Evolutionary conservation across 2,888 invertebrate genomes (phyloP).

Genomic region (Embidobia sp.): DNA sequence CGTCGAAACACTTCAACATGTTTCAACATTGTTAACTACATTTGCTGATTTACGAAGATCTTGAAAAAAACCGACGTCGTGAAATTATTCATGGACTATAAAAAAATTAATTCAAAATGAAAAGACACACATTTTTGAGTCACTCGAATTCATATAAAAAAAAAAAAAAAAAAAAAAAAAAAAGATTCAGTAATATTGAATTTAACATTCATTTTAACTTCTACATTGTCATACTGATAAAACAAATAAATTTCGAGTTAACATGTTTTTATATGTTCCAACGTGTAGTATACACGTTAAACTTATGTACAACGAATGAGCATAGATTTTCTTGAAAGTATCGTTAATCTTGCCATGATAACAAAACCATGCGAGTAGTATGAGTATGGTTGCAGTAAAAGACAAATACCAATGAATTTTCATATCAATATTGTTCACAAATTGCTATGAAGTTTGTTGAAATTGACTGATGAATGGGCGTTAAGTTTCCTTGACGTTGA

Average conservation of each 20-base stretch:
- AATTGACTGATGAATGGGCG: conserved; percentile 32
- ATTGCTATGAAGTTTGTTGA: conserved; percentile 30
- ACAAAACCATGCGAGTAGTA: conserved; percentile 68
- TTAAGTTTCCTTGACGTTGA: conserved; percentile 29
- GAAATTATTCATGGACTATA: no score
- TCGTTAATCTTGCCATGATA: conserved; percentile 72
- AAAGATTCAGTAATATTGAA: no score
- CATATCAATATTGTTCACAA: conserved; percentile 45
- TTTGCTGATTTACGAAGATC: no score
- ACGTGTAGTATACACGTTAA: conserved; percentile 52
- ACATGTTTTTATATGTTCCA: conserved; percentile 36
- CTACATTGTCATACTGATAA: conserved; percentile 10
- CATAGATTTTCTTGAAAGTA: conserved; percentile 56
- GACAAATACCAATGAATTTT: conserved; percentile 50
- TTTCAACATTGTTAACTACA: no score
- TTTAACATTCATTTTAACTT: conserved; percentile 24
- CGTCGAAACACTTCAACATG: no score
- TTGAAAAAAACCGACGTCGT: no score
- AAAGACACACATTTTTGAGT: no score
- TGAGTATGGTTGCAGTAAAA: conserved; percentile 34
- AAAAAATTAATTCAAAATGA: no score
- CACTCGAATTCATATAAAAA: no score
- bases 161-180: background rate
- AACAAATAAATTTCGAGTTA: conserved; percentile 42
- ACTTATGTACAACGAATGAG: conserved; percentile 61